phyloP scores from a whole-genome alignment of 2,113 vertebrate species.

The Glaucomys volans region DNA sequence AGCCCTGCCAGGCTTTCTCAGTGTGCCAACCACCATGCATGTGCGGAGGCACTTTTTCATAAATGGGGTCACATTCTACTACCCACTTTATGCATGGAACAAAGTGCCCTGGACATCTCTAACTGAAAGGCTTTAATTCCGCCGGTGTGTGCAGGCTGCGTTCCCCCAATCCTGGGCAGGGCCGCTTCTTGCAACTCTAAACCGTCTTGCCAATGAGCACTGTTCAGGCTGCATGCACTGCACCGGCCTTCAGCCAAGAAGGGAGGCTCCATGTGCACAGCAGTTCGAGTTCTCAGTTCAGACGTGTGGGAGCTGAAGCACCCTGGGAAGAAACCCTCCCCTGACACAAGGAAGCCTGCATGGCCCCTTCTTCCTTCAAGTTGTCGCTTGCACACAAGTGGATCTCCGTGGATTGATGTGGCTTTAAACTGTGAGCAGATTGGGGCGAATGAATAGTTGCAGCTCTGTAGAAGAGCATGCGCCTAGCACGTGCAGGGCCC shows the following conservation, averaged over 20 bases:
- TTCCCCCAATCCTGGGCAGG: rapidly evolving
- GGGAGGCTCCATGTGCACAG: background rate
- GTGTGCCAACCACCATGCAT: background rate
- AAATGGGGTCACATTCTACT: background rate
- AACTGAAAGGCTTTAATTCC: background rate
- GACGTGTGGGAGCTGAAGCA: background rate
- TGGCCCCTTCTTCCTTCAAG: background rate
- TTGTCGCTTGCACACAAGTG: background rate
- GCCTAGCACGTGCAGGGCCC: too few relatives aligned
- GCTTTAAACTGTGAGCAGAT: background rate
- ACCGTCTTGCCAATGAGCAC: background rate
- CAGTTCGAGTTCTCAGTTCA: background rate
- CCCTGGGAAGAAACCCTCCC: background rate
- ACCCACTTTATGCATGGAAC: background rate
- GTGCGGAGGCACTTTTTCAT: background rate
- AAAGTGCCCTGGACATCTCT: background rate
- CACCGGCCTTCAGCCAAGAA: background rate
- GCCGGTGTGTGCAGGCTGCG: background rate
- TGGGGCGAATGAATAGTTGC: too few relatives aligned
- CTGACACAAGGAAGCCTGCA: background rate
- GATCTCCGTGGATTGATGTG: background rate
- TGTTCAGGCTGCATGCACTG: background rate
- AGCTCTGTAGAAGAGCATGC: background rate
- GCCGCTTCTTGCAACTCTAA: background rate
- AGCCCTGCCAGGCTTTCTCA: background rate